These are phyloP conservation scores for Dolichallabes microphthalmus DNA, from an alignment of 2,113 vertebrate genomes.

Conservation along the genomic window DNA sequence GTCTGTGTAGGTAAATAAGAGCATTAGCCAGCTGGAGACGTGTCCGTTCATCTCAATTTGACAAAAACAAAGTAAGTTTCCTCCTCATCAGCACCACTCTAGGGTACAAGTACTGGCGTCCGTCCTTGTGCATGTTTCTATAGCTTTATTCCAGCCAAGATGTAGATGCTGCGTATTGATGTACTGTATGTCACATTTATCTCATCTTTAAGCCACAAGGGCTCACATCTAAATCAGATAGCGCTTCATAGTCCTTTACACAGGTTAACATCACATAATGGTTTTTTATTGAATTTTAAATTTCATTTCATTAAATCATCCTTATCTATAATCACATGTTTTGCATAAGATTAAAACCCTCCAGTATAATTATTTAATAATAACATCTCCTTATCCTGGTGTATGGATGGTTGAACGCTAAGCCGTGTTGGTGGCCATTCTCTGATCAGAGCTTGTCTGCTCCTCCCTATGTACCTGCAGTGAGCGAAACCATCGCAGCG, in stretches of 20 bases:
- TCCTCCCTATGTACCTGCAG: slow-evolving; percentile 37
- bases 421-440: background rate
- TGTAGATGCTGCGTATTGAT: background rate
- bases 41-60: slow-evolving; percentile 27
- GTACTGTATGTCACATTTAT: background rate
- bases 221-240: background rate
- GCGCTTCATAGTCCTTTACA: background rate
- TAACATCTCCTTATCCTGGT: background rate
- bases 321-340: background rate
- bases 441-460: slow-evolving; percentile 61
- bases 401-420: background rate
- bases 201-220: background rate
- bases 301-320: background rate
- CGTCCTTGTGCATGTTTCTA: slow-evolving; percentile 17
- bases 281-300: background rate
- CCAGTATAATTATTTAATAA: background rate
- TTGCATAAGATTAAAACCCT: background rate
- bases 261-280: background rate
- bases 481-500: slow-evolving; percentile 52
- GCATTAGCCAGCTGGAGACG: slow-evolving; percentile 32
- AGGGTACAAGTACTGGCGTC: background rate
- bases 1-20: slow-evolving; percentile 40
- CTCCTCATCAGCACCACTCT: background rate
- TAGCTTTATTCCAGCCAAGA: too few relatives aligned
- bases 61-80: slow-evolving; percentile 65